Conservation (phyloP, 2,888 invertebrate genomes). For the Ganaspis brasiliensis region DNA sequence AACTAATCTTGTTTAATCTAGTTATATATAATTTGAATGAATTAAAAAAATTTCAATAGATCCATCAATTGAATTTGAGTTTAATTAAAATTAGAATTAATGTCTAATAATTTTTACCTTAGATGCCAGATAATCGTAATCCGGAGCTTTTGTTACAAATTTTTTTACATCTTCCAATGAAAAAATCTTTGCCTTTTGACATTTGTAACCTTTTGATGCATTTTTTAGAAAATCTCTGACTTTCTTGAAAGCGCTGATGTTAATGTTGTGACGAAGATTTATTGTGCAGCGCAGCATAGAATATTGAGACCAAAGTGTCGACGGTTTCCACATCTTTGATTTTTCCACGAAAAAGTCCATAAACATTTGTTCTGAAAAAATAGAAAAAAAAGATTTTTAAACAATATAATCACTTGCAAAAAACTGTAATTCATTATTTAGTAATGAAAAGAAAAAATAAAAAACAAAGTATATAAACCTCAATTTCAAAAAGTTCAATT, state of each 20-base stretch:
- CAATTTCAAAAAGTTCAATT: too few species aligned
- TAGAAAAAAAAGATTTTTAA: too few species aligned
- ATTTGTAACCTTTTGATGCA: neutral
- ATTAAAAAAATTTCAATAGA: too few species aligned
- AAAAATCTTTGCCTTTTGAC: conserved; percentile 17
- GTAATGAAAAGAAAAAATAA: too few species aligned
- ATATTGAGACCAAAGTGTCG: conserved; percentile 5
- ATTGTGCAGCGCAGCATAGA: conserved; percentile 6
- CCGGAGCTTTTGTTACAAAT: conserved; percentile 25
- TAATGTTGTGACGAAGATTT: neutral
- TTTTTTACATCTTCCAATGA: neutral
- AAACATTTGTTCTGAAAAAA: conserved; percentile 3
- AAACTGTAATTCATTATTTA: too few species aligned
- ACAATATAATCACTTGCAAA: too few species aligned
- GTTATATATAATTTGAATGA: too few species aligned
- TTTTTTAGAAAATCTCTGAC: conserved; percentile 21
- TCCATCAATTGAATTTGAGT: too few species aligned
- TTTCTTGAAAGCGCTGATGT: conserved; percentile 1
- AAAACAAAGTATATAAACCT: too few species aligned
- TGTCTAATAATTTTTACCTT: conserved; percentile 29
- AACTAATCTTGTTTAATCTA: too few species aligned
- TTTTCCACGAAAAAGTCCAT: conserved; percentile 26
- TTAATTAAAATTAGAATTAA: too few species aligned
- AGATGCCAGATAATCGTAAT: conserved; percentile 12
- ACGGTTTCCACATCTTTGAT: conserved; percentile 4